phyloP scores from a whole-genome alignment of 2,888 invertebrate genomes.

The Notodonta ziczac region DNA sequence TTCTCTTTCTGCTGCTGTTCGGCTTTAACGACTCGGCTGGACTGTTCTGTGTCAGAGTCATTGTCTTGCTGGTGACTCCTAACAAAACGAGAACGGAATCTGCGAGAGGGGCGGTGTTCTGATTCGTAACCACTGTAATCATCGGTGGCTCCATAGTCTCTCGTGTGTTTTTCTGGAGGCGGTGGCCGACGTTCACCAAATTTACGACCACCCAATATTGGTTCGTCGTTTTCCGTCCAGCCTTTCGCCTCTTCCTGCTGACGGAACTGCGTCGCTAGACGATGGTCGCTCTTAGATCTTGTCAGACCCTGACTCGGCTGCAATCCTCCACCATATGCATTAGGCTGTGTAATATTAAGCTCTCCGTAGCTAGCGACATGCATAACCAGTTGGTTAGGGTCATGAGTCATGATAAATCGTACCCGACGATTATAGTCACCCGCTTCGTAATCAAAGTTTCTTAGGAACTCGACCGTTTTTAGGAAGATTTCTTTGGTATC shows the following conservation, averaged over 20 bases:
- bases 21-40: conserved; percentile 86
- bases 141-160: conserved; percentile 85
- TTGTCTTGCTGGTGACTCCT: conserved; percentile 88
- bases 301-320: conserved; percentile 91
- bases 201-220: conserved; percentile 89
- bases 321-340: conserved; percentile 84
- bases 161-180: conserved; percentile 80
- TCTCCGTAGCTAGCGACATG: conserved; percentile 96
- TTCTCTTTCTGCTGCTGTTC: conserved; percentile 86
- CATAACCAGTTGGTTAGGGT: conserved; percentile 95
- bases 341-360: conserved; percentile 90
- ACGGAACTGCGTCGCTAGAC: conserved; percentile 94
- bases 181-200: conserved; percentile 89
- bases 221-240: conserved; percentile 87
- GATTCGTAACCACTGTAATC: conserved; percentile 90
- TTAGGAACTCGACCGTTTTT: conserved; percentile 97
- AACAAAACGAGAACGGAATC: conserved; percentile 89
- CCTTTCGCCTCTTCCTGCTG: conserved; percentile 91
- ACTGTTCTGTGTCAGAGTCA: conserved; percentile 90
- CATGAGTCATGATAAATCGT: conserved; percentile 94
- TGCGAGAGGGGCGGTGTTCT: conserved; percentile 85
- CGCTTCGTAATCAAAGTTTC: conserved; percentile 97
- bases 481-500: conserved; percentile 98
- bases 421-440: conserved; percentile 94
- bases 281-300: conserved; percentile 96